phyloP scores from a whole-genome alignment of 2,888 invertebrate genomes.

The Eretmocerus hayati region DNA sequence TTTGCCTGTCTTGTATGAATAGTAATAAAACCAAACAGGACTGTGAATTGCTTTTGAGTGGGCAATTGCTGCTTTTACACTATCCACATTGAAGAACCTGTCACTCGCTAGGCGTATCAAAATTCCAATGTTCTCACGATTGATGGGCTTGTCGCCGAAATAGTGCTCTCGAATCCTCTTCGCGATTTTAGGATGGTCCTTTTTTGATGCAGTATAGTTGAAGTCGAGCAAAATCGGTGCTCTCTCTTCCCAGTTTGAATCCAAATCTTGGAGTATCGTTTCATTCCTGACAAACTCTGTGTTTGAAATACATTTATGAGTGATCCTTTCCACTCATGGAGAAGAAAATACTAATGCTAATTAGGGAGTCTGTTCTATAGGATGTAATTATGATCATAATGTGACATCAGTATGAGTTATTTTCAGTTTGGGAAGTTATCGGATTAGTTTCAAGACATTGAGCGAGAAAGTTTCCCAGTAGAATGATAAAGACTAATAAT shows the following conservation, averaged over 20 bases:
- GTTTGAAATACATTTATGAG: background rate
- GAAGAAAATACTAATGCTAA: too few relatives aligned
- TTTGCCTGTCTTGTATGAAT: conserved; percentile 52
- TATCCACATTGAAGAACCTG: conserved; percentile 53
- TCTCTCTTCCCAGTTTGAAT: conserved; percentile 55
- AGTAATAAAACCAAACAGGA: conserved; percentile 60
- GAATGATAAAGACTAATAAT: too few relatives aligned
- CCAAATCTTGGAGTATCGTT: conserved; percentile 49
- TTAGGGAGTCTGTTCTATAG: too few relatives aligned
- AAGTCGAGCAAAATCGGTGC: conserved; percentile 58
- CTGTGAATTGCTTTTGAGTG: conserved; percentile 54
- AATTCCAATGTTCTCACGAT: conserved; percentile 32
- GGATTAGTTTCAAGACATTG: too few relatives aligned
- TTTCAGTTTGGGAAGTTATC: too few relatives aligned
- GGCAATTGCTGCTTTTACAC: conserved; percentile 53
- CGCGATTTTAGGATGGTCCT: conserved; percentile 47
- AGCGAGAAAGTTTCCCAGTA: too few relatives aligned
- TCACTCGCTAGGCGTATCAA: conserved; percentile 56
- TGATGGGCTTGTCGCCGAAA: conserved; percentile 50
- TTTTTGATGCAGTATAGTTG: conserved; percentile 52
- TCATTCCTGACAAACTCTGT: conserved; percentile 32
- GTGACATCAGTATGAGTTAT: too few relatives aligned
- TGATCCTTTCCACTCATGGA: background rate
- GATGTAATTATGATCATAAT: too few relatives aligned
- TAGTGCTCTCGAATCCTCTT: conserved; percentile 53